Evolutionary conservation across 2,888 invertebrate genomes (phyloP), one percentile per base, ranked within the genome.

Genomic region (Empis stercorea): DNA sequence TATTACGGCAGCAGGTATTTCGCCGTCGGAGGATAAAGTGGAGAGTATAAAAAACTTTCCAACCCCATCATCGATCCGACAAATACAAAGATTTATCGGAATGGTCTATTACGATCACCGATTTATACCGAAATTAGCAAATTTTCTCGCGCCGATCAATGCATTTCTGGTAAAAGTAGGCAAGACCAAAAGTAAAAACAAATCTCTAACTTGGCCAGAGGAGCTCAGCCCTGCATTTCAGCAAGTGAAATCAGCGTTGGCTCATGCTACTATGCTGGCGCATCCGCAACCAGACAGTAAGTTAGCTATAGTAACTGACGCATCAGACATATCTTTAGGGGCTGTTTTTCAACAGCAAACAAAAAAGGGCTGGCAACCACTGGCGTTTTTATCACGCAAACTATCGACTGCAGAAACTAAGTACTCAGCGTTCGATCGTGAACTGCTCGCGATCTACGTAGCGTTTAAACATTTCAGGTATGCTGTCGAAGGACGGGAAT

Each of bases 31-130:
- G 16, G 40, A 39, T 15, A 13, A 30, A 39, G 32, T 45, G 17
- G 7, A 23, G 30, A 30, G 16, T 10, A 45, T 45, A 10, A 13
- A 10, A 30, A 17, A 10, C 15, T 45, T 39, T 30, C 39, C 39
- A 4, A 27, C 27, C 13, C 45, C 45, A n/a, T 20, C 10, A 11
- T 45, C 45, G 2, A 10, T 45, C 7, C 20, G 30, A 30, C 14
- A 39, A 16, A 9, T 40, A 4, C 45, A 45, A 17, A 11, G 30
- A 4, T 45, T 45, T 11, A 4, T 39, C 14, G 45, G 40, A 15
- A 45, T 45, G 45, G 20, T 30, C 4, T 39, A 45, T 15, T 39
- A 14, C 23, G 39, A 45, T n/a, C 45, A 45, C 17, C 39, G 45
- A 3, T 45, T 45, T 30, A 30, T 45, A 30, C 45, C 45, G 11